phyloP scores from a whole-genome alignment of 2,888 invertebrate species.

The Pandemis heparana region DNA sequence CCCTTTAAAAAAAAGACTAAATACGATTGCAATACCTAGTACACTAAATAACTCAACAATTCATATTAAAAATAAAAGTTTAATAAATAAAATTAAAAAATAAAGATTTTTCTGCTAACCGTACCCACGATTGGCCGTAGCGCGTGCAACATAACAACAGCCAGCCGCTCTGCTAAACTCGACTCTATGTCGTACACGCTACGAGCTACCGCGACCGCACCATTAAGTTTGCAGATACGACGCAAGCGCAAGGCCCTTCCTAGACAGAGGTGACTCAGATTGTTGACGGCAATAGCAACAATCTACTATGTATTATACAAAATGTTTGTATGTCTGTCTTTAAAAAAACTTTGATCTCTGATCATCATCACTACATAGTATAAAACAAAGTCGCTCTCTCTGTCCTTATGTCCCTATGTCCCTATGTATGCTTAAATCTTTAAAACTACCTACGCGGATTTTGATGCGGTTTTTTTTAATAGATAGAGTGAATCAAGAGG shows the following conservation, averaged over 20 bases:
- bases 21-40: too few species aligned
- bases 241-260: constrained; percentile 49
- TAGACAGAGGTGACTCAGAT: constrained; percentile 48
- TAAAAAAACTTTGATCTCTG: not conserved
- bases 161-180: not conserved
- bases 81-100: not conserved
- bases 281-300: constrained; percentile 28
- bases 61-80: not conserved
- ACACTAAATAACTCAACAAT: too few species aligned
- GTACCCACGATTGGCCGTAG: constrained; percentile 17
- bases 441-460: too few species aligned
- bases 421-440: too few species aligned
- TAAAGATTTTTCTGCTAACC: constrained; percentile 17
- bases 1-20: too few species aligned
- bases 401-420: too few species aligned
- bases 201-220: constrained; percentile 1
- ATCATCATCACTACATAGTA: too few species aligned
- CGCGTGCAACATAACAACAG: not conserved
- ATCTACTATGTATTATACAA: constrained; percentile 11
- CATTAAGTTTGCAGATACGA: not conserved
- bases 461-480: too few species aligned
- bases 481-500: too few species aligned
- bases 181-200: constrained; percentile 5
- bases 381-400: too few species aligned
- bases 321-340: not conserved